Evolutionary conservation across 2,113 vertebrate species (phyloP).

Genomic region (Hipposideros armiger): DNA sequence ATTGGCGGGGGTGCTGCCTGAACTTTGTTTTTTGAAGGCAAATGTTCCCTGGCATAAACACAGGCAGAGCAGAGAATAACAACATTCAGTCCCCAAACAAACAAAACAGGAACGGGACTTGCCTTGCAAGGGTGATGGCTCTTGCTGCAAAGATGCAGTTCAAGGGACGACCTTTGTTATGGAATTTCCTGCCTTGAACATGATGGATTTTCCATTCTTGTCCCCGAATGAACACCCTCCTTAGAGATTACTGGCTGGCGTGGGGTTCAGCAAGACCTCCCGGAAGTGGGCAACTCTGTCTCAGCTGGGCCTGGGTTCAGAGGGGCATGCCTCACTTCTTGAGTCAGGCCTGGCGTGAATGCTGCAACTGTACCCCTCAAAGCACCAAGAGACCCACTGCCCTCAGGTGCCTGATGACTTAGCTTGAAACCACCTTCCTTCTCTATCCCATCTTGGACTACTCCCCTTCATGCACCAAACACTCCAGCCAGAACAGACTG

Average conservation of each 20-base stretch:
- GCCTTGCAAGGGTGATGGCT: not conserved
- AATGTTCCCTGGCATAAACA: slow-evolving; percentile 73
- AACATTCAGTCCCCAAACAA: slow-evolving; percentile 73
- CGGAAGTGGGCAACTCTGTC: not conserved
- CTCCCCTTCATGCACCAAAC: not conserved
- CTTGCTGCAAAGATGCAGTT: not conserved
- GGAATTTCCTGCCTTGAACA: slow-evolving; percentile 80
- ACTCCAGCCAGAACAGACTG: not conserved
- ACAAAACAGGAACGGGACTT: slow-evolving; percentile 71
- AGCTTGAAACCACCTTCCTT: not conserved
- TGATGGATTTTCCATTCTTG: slow-evolving; percentile 79
- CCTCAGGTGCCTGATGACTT: not conserved
- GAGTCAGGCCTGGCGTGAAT: not conserved
- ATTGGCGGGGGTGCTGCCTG: not conserved
- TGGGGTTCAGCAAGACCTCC: not conserved
- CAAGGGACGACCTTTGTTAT: slow-evolving; percentile 74
- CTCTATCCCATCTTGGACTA: not conserved
- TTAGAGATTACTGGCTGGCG: not conserved
- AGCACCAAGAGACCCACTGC: not conserved
- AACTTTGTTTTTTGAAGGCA: slow-evolving; percentile 71
- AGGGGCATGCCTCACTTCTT: not conserved
- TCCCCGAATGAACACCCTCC: slow-evolving; percentile 42
- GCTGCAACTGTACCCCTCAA: not conserved
- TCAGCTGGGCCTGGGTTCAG: not conserved
- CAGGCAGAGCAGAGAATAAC: slow-evolving; percentile 63